A percentile compares a stretch with the other conserved stretches of the same genome.
phyloP scores from a whole-genome alignment of 2,797 vertebrate species.

The Eospalax fontanierii region DNA sequence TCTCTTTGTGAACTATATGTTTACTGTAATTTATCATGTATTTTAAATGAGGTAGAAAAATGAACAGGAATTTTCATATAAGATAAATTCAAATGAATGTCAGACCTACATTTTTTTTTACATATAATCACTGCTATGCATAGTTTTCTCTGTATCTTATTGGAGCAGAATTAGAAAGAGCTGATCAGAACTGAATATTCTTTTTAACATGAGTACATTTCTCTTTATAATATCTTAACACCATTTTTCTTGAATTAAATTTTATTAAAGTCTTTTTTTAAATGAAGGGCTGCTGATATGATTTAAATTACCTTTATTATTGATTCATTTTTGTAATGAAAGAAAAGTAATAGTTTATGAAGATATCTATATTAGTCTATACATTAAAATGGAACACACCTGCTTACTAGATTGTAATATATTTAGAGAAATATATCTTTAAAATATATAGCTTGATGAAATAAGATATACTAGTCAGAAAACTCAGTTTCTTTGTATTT shows the following conservation, averaged over 20 bases:
- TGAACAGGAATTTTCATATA: neutral
- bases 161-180: neutral
- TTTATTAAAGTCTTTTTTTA: neutral
- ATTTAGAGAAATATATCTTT: constrained; percentile 36
- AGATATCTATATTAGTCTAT: neutral
- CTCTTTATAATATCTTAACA: neutral
- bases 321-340: constrained; percentile 44
- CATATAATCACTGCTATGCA: neutral
- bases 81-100: neutral
- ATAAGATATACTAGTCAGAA: neutral
- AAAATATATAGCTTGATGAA: constrained; percentile 19
- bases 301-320: constrained; percentile 60
- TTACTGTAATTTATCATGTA: neutral
- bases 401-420: neutral
- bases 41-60: neutral
- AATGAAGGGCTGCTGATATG: neutral
- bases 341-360: neutral
- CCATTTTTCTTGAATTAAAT: neutral
- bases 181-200: neutral
- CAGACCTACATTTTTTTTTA: neutral
- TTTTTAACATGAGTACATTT: neutral
- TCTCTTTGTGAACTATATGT: neutral
- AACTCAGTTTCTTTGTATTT: neutral
- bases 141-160: neutral
- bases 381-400: constrained; percentile 35